phyloP scores from a whole-genome alignment of 1,140 invertebrate genomes.

The Microplitis mediator region DNA sequence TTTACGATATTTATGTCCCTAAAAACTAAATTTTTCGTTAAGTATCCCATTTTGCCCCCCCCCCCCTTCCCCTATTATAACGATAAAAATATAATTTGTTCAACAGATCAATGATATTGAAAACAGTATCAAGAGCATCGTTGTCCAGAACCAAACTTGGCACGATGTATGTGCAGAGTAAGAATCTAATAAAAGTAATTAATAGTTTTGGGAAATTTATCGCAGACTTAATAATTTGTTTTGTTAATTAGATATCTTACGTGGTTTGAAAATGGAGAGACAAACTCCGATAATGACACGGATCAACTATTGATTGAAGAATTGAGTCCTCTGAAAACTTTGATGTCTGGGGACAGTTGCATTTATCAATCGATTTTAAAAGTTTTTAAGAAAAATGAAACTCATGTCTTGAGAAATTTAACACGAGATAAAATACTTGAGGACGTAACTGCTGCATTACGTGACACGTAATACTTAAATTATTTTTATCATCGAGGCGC shows the following conservation, averaged over 20 bases:
- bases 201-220: constrained; percentile 10
- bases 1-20: too few relatives aligned
- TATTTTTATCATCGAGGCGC: constrained; percentile 1
- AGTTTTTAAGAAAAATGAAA: constrained; percentile 43
- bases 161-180: constrained; percentile 60
- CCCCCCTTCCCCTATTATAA: too few relatives aligned
- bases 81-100: background rate
- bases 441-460: constrained; percentile 47
- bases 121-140: constrained; percentile 47
- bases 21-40: too few relatives aligned
- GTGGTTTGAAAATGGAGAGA: constrained; percentile 47
- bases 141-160: constrained; percentile 54
- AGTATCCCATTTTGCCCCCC: too few relatives aligned
- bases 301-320: background rate
- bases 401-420: constrained; percentile 39
- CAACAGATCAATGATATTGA: constrained; percentile 56
- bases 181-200: constrained; percentile 21
- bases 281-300: constrained; percentile 25
- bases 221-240: constrained; percentile 11
- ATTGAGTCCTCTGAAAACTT: constrained; percentile 35
- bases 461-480: constrained; percentile 39
- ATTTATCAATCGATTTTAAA: constrained; percentile 55
- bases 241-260: constrained; percentile 45
- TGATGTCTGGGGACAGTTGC: constrained; percentile 45
- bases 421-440: constrained; percentile 44